Evolutionary conservation across 2,888 invertebrate genomes (phyloP).

Genomic region (Mantis religiosa): DNA sequence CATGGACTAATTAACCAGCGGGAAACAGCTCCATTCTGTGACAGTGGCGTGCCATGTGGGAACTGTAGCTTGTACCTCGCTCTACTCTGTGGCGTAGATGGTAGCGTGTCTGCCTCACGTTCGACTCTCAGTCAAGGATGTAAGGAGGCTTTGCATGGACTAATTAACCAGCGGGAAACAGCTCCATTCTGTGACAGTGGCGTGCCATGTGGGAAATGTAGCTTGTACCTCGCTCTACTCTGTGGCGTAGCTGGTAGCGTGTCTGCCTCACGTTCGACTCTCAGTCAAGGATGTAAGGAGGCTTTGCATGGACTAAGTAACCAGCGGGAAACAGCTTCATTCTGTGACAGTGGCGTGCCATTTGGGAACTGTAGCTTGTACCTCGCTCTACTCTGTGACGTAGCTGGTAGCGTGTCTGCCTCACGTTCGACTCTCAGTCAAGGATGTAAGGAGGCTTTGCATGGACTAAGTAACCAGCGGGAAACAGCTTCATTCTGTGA

Average conservation of each 20-base stretch:
- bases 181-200: background rate
- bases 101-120: too few relatives aligned
- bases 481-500: background rate
- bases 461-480: background rate
- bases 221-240: too few relatives aligned
- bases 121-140: background rate
- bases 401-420: too few relatives aligned
- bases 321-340: background rate
- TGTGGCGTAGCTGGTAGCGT: too few relatives aligned
- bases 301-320: conserved; percentile 4
- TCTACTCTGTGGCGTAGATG: too few relatives aligned
- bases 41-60: background rate
- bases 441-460: conserved; percentile 4
- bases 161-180: conserved; percentile 2
- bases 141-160: conserved; percentile 2
- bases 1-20: background rate
- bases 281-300: conserved; percentile 4
- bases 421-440: too few relatives aligned
- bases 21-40: background rate
- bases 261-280: too few relatives aligned
- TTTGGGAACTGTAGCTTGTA: too few relatives aligned
- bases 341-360: background rate
- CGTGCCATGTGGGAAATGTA: background rate
- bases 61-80: too few relatives aligned
- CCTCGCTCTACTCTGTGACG: too few relatives aligned